phyloP scores from a whole-genome alignment of 2,888 invertebrate species.

The Podotricha telesiphe region DNA sequence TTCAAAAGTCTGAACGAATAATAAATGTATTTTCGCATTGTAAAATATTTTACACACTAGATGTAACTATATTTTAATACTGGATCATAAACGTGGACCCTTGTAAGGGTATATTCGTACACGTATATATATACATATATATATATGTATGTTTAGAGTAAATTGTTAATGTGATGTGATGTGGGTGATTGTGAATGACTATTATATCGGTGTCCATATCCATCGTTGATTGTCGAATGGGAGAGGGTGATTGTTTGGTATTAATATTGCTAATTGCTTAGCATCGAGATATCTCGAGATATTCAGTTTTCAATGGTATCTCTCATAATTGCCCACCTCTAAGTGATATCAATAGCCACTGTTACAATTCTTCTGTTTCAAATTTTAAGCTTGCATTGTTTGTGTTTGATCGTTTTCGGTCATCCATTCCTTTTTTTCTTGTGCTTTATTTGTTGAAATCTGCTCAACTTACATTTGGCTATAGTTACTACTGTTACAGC shows the following conservation, averaged over 20 bases:
- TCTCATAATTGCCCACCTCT: conserved; percentile 26
- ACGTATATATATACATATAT: conserved; percentile 47
- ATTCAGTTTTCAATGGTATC: conserved; percentile 17
- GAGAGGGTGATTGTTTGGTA: conserved; percentile 15
- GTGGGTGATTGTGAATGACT: conserved; percentile 18
- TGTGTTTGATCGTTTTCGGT: conserved; percentile 60
- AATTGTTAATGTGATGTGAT: conserved; percentile 65
- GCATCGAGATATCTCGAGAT: conserved; percentile 23
- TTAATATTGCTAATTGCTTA: conserved; percentile 21
- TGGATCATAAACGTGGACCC: conserved; percentile 67
- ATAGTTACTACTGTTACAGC: conserved; percentile 52
- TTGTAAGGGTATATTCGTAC: conserved; percentile 69
- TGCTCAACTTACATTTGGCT: conserved; percentile 76
- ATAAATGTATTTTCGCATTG: conserved; percentile 81
- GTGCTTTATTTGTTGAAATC: conserved; percentile 73
- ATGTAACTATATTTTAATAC: conserved; percentile 80
- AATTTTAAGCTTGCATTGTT: conserved; percentile 71
- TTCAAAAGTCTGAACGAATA: conserved; percentile 81
- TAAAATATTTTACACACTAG: conserved; percentile 80
- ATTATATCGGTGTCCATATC: conserved; percentile 19
- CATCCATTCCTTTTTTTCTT: conserved; percentile 70
- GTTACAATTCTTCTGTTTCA: conserved; percentile 64
- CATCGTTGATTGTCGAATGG: conserved; percentile 15
- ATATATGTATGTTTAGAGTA: conserved; percentile 59
- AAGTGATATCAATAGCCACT: conserved; percentile 57